A percentile compares a stretch with the other conserved stretches of the same genome.
Conservation (phyloP, 2,888 invertebrate genomes). For the Physocephala rufipes region DNA sequence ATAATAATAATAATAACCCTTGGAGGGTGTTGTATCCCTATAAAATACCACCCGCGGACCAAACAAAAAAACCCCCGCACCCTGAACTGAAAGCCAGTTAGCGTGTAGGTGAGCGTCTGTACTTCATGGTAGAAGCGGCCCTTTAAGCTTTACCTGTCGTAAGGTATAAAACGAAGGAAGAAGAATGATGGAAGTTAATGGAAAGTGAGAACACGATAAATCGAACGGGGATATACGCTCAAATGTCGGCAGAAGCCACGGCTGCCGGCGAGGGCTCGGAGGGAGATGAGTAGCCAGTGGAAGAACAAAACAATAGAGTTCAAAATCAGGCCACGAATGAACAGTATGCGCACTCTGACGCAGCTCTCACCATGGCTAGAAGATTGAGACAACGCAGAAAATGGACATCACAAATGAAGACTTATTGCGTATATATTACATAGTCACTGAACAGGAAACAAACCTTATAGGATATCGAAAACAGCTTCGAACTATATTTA, state of each 20-base stretch:
- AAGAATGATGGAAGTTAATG: neutral
- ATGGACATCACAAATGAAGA: too few species aligned
- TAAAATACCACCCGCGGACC: too few species aligned
- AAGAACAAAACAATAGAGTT: too few species aligned
- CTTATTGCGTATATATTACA: constrained; percentile 32
- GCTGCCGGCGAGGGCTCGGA: constrained; percentile 41
- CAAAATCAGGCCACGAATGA: too few species aligned
- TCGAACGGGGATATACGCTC: constrained; percentile 42
- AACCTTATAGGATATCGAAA: too few species aligned
- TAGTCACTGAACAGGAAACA: constrained; percentile 29
- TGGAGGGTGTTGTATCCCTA: too few species aligned
- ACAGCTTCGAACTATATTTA: too few species aligned
- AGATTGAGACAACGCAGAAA: too few species aligned
- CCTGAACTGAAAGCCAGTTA: constrained; percentile 25
- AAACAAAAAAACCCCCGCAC: constrained; percentile 29
- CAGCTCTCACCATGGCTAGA: too few species aligned
- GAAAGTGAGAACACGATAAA: constrained; percentile 18
- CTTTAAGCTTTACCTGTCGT: too few species aligned
- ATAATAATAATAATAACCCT: too few species aligned
- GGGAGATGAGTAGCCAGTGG: constrained; percentile 41
- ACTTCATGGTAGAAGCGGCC: constrained; percentile 28
- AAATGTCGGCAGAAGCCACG: constrained; percentile 41
- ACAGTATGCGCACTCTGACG: too few species aligned
- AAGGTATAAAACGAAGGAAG: neutral
- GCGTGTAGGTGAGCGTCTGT: constrained; percentile 38